phyloP scores from a whole-genome alignment of 1,140 invertebrate genomes.

The Phthorimaea operculella region DNA sequence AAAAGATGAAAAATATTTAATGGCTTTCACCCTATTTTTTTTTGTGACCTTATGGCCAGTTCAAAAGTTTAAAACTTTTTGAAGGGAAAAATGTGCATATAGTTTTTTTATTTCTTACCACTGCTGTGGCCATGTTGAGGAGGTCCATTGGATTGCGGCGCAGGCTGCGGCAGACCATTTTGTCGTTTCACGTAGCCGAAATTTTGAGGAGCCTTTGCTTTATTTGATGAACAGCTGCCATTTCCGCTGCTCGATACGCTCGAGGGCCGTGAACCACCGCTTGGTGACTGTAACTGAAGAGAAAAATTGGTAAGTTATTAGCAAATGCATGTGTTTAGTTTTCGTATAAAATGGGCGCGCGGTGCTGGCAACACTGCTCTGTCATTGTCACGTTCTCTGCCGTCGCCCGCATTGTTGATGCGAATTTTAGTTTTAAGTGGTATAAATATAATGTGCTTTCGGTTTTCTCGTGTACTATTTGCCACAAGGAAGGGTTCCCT shows the following conservation, averaged over 20 bases:
- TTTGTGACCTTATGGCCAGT: not conserved
- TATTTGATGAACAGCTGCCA: constrained; percentile 69
- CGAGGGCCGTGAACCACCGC: constrained; percentile 53
- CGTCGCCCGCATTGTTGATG: no score
- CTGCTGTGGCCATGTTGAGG: constrained; percentile 37
- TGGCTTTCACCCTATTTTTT: not conserved
- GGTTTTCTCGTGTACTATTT: no score
- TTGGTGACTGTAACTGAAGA: constrained; percentile 55
- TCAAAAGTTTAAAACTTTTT: not conserved
- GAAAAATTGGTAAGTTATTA: no score
- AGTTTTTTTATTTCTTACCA: not conserved
- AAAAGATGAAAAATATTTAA: not conserved
- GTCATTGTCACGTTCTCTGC: no score
- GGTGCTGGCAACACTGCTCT: no score
- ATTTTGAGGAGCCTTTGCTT: constrained; percentile 76
- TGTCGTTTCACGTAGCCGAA: constrained; percentile 86
- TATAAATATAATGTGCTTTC: no score
- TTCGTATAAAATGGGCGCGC: no score
- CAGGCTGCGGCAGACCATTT: constrained; percentile 66
- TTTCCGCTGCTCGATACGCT: constrained; percentile 54
- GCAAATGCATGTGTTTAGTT: no score
- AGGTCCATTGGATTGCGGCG: constrained; percentile 43
- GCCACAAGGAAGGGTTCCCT: no score
- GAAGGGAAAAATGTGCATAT: no score
- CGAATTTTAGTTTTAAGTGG: no score